Base-by-base conservation (phyloP, 2,888 invertebrate genomes). In the Dichetophora obliterata region DNA sequence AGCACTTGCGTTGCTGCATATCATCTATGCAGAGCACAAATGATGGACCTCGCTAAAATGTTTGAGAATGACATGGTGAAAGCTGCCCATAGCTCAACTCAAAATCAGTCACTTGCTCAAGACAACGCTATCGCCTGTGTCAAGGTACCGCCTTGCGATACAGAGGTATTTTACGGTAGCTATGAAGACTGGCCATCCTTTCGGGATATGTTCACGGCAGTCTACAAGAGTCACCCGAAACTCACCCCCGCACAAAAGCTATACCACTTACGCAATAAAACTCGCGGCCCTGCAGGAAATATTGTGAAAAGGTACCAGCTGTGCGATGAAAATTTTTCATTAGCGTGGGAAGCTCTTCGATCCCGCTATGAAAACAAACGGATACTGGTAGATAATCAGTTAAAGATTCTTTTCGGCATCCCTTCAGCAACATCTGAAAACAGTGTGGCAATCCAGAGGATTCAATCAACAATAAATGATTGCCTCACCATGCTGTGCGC, bases 291-390 rank as follows among this genome's bases (percentile, higher is more conserved):
- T 6, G 37, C 37, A 8, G 37, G 37, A 1, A 37, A 37, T 37
- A 37, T 37, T 37, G 37, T 37, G 1, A 37, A 37, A 6, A 37
- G 37, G 37, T 37, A 37, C 8, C 37, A 5, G 1, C 37, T 5
- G 8, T 37, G 37, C 11, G 71, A 76, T 57, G 61, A 78, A n/a
- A 78, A 76, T 37, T 76, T 78, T 31, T 9, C 8, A 3, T 24
- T 76, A 2, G 74, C 76, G 0, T 78, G 74, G 78, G 37, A 74
- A 22, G 75, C 78, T 19, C 50, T 78, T 4, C 69, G 69, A 14
- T 9, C 57, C 6, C 54, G 78, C 5, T 78, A 71, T 48, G 74
- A 78, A 27, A 78, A 78, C 16, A 31, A 48, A 9, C 16, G 59
- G 9, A 70, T 76, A 0, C 34, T 77, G 0, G 73, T 73, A 1